A percentile compares a stretch with the other conserved stretches of the same genome.
Evolutionary conservation across 2,888 invertebrate species (phyloP).

Genomic region (Microdon myrmicae): DNA sequence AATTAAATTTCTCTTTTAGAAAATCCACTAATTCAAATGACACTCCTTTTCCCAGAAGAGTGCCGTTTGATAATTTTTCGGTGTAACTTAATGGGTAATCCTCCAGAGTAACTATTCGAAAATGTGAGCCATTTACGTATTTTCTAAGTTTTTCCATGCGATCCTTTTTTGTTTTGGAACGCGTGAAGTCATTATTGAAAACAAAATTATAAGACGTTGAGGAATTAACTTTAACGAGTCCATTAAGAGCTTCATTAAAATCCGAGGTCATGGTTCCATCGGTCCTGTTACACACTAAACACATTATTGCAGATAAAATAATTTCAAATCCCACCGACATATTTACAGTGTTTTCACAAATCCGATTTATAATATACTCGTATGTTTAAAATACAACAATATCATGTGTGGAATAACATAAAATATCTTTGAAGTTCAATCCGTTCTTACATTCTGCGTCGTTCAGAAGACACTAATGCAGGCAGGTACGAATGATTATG

Average conservation of each 20-base stretch:
- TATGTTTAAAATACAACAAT: conserved; percentile 23
- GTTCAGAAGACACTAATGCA: conserved; percentile 39
- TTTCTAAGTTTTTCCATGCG: conserved; percentile 54
- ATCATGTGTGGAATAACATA: conserved; percentile 22
- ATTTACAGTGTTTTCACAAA: conserved; percentile 25
- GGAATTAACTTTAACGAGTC: background rate
- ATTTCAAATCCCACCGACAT: conserved; percentile 58
- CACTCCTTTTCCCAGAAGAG: conserved; percentile 73
- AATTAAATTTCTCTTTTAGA: conserved; percentile 76
- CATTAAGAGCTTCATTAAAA: background rate
- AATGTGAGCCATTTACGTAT: conserved; percentile 62
- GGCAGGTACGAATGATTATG: conserved; percentile 40
- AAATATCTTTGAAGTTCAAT: background rate
- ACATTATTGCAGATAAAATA: conserved; percentile 60
- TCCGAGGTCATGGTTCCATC: conserved; percentile 51
- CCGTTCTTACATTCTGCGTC: conserved; percentile 26
- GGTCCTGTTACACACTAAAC: conserved; percentile 57
- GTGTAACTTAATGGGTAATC: conserved; percentile 74
- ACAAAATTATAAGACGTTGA: conserved; percentile 45
- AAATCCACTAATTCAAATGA: conserved; percentile 79
- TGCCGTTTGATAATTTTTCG: conserved; percentile 68
- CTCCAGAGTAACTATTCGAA: conserved; percentile 67
- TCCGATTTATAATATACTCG: conserved; percentile 20
- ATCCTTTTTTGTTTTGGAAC: conserved; percentile 54
- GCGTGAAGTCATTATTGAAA: conserved; percentile 37